These are phyloP conservation scores for Pachyuromys duprasi DNA, from an alignment of 2,797 vertebrate genomes.

Conservation along the genomic window DNA sequence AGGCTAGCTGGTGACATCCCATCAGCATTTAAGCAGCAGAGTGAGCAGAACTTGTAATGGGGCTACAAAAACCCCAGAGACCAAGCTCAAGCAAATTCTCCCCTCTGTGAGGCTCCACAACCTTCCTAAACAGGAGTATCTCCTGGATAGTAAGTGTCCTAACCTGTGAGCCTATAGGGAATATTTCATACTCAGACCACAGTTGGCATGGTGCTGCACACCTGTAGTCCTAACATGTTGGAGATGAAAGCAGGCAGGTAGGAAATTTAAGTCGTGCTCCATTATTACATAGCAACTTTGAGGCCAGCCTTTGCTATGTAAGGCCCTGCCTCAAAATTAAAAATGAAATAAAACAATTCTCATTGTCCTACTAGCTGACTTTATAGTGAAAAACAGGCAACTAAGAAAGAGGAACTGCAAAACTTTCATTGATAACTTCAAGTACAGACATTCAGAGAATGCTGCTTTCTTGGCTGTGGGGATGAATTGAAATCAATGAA, in stretches of 20 bases:
- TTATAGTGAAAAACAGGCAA: not conserved
- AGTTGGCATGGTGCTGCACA: fast-evolving
- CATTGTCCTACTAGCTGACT: not conserved
- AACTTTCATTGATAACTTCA: not conserved
- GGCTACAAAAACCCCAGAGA: not conserved
- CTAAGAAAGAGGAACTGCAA: not conserved
- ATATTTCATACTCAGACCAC: not conserved
- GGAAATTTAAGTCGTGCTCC: not conserved
- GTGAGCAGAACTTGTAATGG: not conserved
- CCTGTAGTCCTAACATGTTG: not conserved
- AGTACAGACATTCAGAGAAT: conserved; percentile 5
- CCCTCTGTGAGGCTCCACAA: not conserved
- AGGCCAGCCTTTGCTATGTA: not conserved
- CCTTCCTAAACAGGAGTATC: not conserved
- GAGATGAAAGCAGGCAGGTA: not conserved
- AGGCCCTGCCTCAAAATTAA: not conserved
- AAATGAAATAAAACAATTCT: not conserved
- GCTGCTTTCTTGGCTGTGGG: not conserved
- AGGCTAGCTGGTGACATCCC: too few species aligned
- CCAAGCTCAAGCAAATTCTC: not conserved
- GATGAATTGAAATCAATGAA: not conserved
- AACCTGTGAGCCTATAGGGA: not conserved
- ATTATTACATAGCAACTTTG: not conserved
- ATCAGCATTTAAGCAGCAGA: not conserved
- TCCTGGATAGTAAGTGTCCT: not conserved